A percentile compares a stretch with the other conserved stretches of the same genome.
phyloP scores from a whole-genome alignment of 2,797 vertebrate species.

The Emys orbicularis region DNA sequence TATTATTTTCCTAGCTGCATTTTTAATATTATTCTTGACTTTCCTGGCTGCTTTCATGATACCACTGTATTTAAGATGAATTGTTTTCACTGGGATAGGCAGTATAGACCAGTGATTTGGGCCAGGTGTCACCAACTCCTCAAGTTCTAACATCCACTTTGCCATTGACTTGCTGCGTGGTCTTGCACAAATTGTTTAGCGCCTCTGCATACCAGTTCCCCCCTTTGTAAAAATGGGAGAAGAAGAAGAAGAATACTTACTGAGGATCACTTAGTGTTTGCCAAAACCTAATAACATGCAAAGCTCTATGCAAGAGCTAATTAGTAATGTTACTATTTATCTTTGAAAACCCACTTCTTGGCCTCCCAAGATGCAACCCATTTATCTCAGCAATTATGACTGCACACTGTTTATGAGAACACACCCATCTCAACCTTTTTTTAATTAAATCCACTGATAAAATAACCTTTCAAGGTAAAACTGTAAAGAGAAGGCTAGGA shows the following conservation, averaged over 20 bases:
- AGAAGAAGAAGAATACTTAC: neutral
- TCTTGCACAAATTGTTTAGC: neutral
- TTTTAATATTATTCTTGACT: conserved; percentile 44
- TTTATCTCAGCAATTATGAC: neutral
- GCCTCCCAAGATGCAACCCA: neutral
- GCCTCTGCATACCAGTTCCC: neutral
- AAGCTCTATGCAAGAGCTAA: neutral
- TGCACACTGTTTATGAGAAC: neutral
- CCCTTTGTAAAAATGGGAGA: neutral
- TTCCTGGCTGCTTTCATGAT: conserved; percentile 27
- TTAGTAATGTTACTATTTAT: neutral
- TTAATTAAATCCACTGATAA: neutral
- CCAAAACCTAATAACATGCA: neutral
- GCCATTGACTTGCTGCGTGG: neutral
- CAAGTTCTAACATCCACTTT: neutral
- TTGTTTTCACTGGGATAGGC: conserved; percentile 1
- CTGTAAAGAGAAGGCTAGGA: neutral
- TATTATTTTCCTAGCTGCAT: conserved; percentile 57
- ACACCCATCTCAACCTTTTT: neutral
- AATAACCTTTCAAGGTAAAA: neutral
- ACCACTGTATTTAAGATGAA: conserved; percentile 2
- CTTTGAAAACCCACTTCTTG: neutral
- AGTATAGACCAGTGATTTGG: neutral
- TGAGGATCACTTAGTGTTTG: neutral
- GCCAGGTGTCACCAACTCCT: conserved; percentile 14